Base-by-base conservation (phyloP, 2,113 vertebrate species). In the Corythoichthys haematopterus region DNA sequence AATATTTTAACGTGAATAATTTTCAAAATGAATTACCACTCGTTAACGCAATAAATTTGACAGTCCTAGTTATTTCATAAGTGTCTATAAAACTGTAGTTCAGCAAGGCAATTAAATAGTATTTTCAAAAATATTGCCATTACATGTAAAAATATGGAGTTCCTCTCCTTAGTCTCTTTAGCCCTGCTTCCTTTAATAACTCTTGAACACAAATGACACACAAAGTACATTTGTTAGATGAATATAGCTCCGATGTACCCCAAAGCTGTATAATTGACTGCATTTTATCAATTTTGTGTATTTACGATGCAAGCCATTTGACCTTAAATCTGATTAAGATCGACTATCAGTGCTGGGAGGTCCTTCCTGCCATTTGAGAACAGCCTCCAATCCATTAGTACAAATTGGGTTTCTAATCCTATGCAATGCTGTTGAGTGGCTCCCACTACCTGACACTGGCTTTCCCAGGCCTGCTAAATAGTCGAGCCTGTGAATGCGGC, bases 391-490 rank as follows among this genome's bases (percentile, higher is more conserved):
- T 73, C 76, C 83, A 76, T 83, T 74, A 78, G 76, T 48, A 62
- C 67, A 71, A 80, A 64, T 71, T 36, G 72, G 77, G 56, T 77
- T 75, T 77, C 65, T 78, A 85, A 81, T 85, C 78, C 80, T 6
- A 14, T 13, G 62, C 71, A 70, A 48, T 40, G 47, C 74, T 79
- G 68, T 76, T 14, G 20, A 80, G 80, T 66, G 73, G 57, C 59
- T 82, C 76, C 76, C 71, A 82, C 78, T 80, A 83, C 85, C 82
- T 82, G 82, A 80, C 77, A 80, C 80, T 70, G 76, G 80, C 71
- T 79, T 84, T 79, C 85, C 74, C 80, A 66, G 69, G 62, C 72
- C 8, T 37, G 11, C 71, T 73, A 77, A 84, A 80, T 78, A 77
- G 77, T 79, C 51, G 45, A 55, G 70, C 74, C 77, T 68, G 67